Percentiles rank a stretch among this genome's conserved stretches.
Evolutionary conservation across 2,797 vertebrate genomes (phyloP).

Genomic region (Heteromormyrus szaboi): DNA sequence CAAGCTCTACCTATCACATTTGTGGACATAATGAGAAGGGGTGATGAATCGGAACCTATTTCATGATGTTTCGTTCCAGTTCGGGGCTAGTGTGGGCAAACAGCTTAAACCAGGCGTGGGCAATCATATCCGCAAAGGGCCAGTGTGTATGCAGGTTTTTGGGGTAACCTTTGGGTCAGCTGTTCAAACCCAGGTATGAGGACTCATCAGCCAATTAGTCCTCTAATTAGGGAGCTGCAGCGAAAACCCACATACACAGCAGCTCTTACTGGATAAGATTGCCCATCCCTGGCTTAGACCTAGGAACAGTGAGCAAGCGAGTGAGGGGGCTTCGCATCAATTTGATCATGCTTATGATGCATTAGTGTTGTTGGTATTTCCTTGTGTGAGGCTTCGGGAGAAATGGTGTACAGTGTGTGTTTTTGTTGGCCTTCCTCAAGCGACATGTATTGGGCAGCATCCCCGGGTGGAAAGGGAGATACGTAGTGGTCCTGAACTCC

Average conservation of each 20-base stretch:
- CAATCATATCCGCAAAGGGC: background rate
- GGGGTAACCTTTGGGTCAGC: background rate
- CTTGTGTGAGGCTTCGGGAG: background rate
- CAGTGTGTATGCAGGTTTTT: background rate
- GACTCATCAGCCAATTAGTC: background rate
- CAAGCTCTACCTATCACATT: background rate
- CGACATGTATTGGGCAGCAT: background rate
- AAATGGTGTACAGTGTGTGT: background rate
- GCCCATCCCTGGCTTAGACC: background rate
- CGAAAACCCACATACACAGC: no score
- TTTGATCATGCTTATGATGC: constrained; percentile 8
- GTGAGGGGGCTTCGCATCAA: background rate
- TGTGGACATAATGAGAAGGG: constrained; percentile 31
- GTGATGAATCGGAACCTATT: constrained; percentile 30
- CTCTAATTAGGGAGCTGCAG: no score
- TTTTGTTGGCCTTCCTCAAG: constrained; percentile 20
- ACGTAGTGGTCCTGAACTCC: background rate
- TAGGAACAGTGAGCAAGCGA: background rate
- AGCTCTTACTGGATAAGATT: background rate
- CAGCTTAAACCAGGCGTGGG: background rate
- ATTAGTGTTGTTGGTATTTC: background rate
- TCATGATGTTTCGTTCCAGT: constrained; percentile 10
- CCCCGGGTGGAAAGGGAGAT: background rate
- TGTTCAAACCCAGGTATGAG: background rate
- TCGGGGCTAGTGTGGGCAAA: constrained; percentile 18